Evolutionary conservation across 37 sponge, comb jelly and placozoan species (phyloP), one percentile per base, ranked within the genome.

Genomic region (Theonella swinhoei): DNA sequence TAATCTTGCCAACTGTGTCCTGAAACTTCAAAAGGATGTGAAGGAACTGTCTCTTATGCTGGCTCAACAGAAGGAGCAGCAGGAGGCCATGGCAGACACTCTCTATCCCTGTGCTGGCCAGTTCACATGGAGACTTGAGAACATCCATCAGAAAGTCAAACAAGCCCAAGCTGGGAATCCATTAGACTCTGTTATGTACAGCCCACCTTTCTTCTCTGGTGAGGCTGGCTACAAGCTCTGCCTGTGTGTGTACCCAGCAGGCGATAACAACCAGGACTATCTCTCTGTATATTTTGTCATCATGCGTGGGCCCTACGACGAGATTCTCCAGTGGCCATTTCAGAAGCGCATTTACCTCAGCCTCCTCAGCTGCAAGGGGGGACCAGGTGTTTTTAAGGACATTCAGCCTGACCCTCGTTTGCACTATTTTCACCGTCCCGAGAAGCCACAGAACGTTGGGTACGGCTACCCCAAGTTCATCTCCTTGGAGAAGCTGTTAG

Each of bases 301-400:
- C 23, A 86, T 87, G 88, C 87, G 81, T 25, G 91, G 94, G 7
- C 77, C 71, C 1, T 94, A 68, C 83, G 94, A 94, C 78, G 91
- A 90, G 4, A 75, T 94, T 3, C 65, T 94, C 42, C 65, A 65
- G 3, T 94, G 94, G 94, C 95, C 95, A 19, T 94, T 91, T 42
- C 80, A 83, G 60, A 76, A 80, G 59, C 63, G 81, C 23, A 87
- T 90, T 33, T 61, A 25, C 7, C 81, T 89, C 36, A 69, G 58
- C 61, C 84, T 91, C 14, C 66, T 91, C n/a, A 91, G 81, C 75
- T 66, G 70, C 69, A 71, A 65, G 24, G 74, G 59, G 14, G 72
- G 70, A 28, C 70, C 43, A 70, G 24, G 35, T 20, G 35, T 86
- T 14, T 36, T 71, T 4, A 91, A 86, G 63, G 87, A 86, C 22